Evolutionary conservation across 2,797 vertebrate genomes (phyloP).

Genomic region (Sorex maritimensis): DNA sequence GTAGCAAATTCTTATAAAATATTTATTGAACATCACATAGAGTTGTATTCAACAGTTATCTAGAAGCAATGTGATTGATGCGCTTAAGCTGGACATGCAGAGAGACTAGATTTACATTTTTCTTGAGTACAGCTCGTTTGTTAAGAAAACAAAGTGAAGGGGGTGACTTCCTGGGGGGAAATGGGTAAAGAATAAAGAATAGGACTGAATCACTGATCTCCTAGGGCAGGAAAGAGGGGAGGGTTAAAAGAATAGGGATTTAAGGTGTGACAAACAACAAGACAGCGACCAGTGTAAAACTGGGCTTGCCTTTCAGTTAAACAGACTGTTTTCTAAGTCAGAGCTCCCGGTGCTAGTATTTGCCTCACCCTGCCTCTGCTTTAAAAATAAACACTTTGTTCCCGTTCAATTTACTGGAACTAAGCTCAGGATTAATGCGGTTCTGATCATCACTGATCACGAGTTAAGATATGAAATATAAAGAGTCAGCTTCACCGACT

Average conservation of each 20-base stretch:
- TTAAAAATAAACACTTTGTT: constrained; percentile 38
- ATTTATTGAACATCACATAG: not conserved
- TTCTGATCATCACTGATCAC: constrained; percentile 63
- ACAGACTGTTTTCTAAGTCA: constrained; percentile 4
- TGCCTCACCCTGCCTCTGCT: constrained; percentile 55
- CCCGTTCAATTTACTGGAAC: constrained; percentile 44
- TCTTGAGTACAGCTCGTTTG: constrained; percentile 65
- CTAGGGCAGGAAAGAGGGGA: not conserved
- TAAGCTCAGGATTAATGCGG: constrained; percentile 39
- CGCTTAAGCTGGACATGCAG: constrained; percentile 17
- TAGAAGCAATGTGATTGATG: constrained; percentile 46
- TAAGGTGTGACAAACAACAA: constrained; percentile 37
- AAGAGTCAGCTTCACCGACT: constrained; percentile 53
- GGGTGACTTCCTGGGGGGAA: constrained; percentile 17
- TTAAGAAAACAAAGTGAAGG: constrained; percentile 26
- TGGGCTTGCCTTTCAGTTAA: constrained; percentile 36
- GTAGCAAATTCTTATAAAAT: constrained; percentile 29
- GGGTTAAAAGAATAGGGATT: constrained; percentile 66
- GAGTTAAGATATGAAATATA: constrained; percentile 72
- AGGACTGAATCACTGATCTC: constrained; percentile 35
- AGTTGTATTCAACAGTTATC: constrained; percentile 59
- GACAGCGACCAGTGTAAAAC: constrained; percentile 47
- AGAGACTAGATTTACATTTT: constrained; percentile 7
- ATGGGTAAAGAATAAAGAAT: constrained; percentile 25
- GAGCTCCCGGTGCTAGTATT: constrained; percentile 56